Conservation (phyloP, 2,888 invertebrate species). For the Eulithis prunata region DNA sequence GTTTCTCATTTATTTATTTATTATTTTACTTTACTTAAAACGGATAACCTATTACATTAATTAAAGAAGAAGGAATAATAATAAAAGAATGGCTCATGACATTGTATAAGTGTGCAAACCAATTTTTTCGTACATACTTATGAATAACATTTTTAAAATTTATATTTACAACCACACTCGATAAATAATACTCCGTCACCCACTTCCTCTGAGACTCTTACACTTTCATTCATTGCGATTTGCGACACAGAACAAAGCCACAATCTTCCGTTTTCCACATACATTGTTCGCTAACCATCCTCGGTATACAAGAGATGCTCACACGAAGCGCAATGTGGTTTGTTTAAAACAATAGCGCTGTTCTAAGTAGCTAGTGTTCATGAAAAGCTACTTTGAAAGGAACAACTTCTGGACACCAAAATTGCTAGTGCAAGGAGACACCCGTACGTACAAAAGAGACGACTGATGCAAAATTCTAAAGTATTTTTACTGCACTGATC, state of each 20-base stretch:
- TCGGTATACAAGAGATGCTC: constrained; percentile 31
- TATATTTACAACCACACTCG: neutral
- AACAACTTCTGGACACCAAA: constrained; percentile 5
- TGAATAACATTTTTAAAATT: neutral
- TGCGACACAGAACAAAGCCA: constrained; percentile 7
- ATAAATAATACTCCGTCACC: neutral
- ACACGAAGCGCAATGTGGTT: constrained; percentile 60
- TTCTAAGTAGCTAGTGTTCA: constrained; percentile 55
- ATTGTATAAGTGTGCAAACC: too few species aligned
- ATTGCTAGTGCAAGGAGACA: neutral
- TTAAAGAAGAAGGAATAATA: too few species aligned
- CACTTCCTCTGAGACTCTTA: constrained; percentile 10
- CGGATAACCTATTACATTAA: too few species aligned
- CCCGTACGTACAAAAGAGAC: neutral
- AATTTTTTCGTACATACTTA: too few species aligned
- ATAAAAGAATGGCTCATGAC: too few species aligned
- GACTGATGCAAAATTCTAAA: neutral
- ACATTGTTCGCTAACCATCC: constrained; percentile 30
- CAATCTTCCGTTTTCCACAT: constrained; percentile 21
- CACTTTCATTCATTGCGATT: constrained; percentile 9
- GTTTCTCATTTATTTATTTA: too few species aligned
- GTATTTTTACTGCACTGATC: too few species aligned
- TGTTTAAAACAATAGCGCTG: constrained; percentile 60
- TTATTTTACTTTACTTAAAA: too few species aligned
- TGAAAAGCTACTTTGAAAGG: constrained; percentile 36